A percentile compares a stretch with the other conserved stretches of the same genome.
Evolutionary conservation across 2,888 invertebrate species (phyloP).

Genomic region (Sinhomidia bicolor): DNA sequence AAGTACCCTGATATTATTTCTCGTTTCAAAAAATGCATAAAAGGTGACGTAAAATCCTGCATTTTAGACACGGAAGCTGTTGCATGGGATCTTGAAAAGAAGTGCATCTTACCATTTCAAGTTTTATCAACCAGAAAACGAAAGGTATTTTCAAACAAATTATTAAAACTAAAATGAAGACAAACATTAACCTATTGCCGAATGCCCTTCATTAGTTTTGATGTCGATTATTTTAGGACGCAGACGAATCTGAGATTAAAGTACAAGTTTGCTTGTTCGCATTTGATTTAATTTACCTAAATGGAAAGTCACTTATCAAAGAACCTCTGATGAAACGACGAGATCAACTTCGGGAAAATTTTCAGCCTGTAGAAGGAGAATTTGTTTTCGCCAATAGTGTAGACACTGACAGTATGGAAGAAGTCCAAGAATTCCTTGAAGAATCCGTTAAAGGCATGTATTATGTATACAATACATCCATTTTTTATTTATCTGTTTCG

Average conservation of each 20-base stretch:
- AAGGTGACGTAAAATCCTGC: conserved; percentile 87
- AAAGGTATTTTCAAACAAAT: no score
- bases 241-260: conserved; percentile 88
- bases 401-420: conserved; percentile 93
- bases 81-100: conserved; percentile 94
- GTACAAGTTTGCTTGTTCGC: conserved; percentile 97
- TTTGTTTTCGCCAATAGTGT: conserved; percentile 93
- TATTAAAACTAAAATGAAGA: no score
- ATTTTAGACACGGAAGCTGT: conserved; percentile 98
- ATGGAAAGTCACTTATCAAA: conserved; percentile 92
- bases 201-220: neutral
- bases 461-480: no score
- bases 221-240: conserved; percentile 84
- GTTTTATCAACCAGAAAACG: conserved; percentile 96
- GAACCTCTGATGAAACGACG: conserved; percentile 89
- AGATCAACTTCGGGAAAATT: conserved; percentile 87
- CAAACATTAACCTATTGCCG: neutral
- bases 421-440: conserved; percentile 96
- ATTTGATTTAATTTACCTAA: conserved; percentile 96
- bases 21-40: conserved; percentile 83
- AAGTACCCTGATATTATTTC: conserved; percentile 98
- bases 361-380: conserved; percentile 86
- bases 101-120: conserved; percentile 98
- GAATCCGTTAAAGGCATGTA: conserved; percentile 93
- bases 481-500: no score